A percentile compares a stretch with the other conserved stretches of the same genome.
Evolutionary conservation across 2,113 vertebrate species (phyloP).

Genomic region (Eleginops maclovinus): DNA sequence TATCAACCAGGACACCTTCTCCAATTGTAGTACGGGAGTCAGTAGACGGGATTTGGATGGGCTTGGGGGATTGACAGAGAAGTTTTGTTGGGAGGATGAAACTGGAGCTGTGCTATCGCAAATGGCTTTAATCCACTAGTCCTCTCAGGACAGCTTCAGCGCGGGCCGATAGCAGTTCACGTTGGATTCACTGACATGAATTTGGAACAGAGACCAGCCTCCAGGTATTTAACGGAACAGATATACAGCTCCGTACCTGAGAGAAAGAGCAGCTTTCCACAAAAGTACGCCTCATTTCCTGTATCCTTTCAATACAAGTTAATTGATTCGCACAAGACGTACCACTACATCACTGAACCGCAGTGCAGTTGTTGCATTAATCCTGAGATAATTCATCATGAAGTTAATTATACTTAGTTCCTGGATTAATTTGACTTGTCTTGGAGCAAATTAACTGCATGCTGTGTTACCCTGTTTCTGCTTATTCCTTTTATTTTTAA

Average conservation of each 20-base stretch:
- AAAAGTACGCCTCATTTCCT: neutral
- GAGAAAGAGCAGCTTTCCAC: neutral
- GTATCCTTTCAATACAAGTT: neutral
- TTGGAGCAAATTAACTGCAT: neutral
- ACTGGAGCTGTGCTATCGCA: slow-evolving; percentile 43
- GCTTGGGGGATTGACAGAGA: slow-evolving; percentile 35
- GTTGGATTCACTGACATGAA: slow-evolving; percentile 37
- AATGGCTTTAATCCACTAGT: slow-evolving; percentile 48
- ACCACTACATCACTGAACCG: neutral
- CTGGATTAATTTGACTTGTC: neutral
- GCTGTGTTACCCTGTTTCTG: neutral
- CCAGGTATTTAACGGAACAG: neutral
- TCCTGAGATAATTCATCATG: neutral
- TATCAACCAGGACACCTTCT: slow-evolving; percentile 25
- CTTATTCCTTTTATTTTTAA: neutral
- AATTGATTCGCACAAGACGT: slow-evolving; percentile 4
- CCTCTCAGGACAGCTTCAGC: slow-evolving; percentile 30
- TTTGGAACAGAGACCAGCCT: slow-evolving; percentile 25
- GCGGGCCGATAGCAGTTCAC: slow-evolving; percentile 19
- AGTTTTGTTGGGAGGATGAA: slow-evolving; percentile 44
- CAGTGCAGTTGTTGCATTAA: slow-evolving; percentile 8
- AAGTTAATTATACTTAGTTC: slow-evolving; percentile 35
- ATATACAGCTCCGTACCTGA: slow-evolving; percentile 15
- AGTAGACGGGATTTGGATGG: slow-evolving; percentile 41
- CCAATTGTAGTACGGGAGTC: slow-evolving; percentile 18